Base-by-base conservation (phyloP, 1,140 invertebrate species). In the Wasmannia auropunctata region DNA sequence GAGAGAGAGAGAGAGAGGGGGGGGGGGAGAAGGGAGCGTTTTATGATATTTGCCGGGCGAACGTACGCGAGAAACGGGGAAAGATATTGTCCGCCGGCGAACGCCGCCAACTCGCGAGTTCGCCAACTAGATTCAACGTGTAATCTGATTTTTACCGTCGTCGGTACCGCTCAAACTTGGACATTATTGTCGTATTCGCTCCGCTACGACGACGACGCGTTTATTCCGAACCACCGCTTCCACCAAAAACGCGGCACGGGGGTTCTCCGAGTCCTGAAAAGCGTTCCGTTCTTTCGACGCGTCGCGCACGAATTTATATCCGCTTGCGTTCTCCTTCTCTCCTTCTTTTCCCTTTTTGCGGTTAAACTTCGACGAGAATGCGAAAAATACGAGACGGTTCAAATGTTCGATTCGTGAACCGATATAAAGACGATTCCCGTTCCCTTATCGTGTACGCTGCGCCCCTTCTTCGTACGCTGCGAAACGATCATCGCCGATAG, bases 81-180 rank as follows among this genome's bases (percentile, higher is more conserved):
- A 51, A 62, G 51, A 81, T 81, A 81, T 81, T 72, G 79, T 81
- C 65, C 65, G 49, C 19, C 25, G 37, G 28, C 34, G 51, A 70
- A 43, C 65, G 65, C 25, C 79, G 65, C 79, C 51, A 56, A 58
- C 49, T 72, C 37, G 79, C 79, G 58, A 83, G 79, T 83, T 83
- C 25, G 67, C 51, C 67, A 72, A 83, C 67, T 43, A 43, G 51
- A 72, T 83, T 83, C 25, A 28, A 22, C 51, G 79, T 81, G 65
- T 81, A 81, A 81, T 83, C 67, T 83, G 67, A 83, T 83, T 83
- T 83, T 83, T 83, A 83, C 37, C 63, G 28, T 83, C 34, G 49
- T 31, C 14, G 67, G 67, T 58, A 16, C 22, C 19, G 79, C 40
- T 74, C 67, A 83, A 83, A 83, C 67, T 72, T 83, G 51, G 28